These are phyloP conservation scores for Tachina grossa DNA, from an alignment of 2,888 invertebrate genomes.

Conservation along the genomic window DNA sequence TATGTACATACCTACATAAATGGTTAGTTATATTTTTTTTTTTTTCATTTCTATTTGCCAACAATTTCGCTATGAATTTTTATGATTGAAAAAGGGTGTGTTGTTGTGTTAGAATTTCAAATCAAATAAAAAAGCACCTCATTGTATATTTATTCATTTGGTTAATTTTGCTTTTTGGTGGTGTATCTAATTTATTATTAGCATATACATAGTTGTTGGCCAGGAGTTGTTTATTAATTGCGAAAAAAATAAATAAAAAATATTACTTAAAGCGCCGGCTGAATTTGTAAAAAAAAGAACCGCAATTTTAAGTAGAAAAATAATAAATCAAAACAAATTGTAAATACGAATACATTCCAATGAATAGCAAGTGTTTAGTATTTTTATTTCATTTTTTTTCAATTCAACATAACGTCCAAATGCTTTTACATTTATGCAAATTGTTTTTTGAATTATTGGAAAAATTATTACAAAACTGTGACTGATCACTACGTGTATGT, in stretches of 20 bases:
- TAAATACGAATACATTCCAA: constrained; percentile 34
- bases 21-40: not conserved
- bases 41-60: constrained; percentile 16
- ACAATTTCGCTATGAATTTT: constrained; percentile 59
- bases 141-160: constrained; percentile 33
- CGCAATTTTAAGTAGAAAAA: constrained; percentile 66
- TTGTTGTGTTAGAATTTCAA: constrained; percentile 53
- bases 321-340: constrained; percentile 58
- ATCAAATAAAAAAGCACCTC: constrained; percentile 14
- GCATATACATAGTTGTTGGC: constrained; percentile 37
- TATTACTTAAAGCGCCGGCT: constrained; percentile 47
- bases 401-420: constrained; percentile 36
- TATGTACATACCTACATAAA: not conserved
- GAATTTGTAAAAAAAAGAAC: constrained; percentile 59
- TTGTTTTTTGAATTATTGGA: constrained; percentile 32
- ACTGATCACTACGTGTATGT: constrained; percentile 30
- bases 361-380: constrained; percentile 36
- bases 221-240: constrained; percentile 17
- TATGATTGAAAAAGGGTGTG: constrained; percentile 62
- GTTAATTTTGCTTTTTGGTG: constrained; percentile 23
- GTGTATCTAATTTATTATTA: constrained; percentile 42
- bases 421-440: constrained; percentile 50
- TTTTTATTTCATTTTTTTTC: constrained; percentile 21
- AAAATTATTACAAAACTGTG: constrained; percentile 49
- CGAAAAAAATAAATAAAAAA: not conserved